Base-by-base conservation (phyloP, 2,113 vertebrate genomes). In the Notiomystis cincta region DNA sequence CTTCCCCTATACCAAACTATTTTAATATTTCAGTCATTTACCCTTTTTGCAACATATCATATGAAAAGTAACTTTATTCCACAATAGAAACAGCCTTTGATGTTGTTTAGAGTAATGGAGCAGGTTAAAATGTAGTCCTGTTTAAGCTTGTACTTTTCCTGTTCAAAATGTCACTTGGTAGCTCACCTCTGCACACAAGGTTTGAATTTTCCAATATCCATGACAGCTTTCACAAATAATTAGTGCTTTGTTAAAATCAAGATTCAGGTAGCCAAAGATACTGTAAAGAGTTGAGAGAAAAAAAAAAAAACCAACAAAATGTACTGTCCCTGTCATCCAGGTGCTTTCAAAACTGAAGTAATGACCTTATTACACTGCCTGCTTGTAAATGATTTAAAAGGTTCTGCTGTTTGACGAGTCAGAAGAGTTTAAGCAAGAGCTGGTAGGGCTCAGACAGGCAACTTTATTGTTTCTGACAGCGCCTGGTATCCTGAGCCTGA, bases 381-480 rank as follows among this genome's bases (percentile, higher is more conserved):
- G 70, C 87, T 84, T 87, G 69, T 84, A 82, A 95, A 69, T 84
- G 2, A 77, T 86, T 89, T 81, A 71, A 71, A 89, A 75, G 56
- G 27, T 87, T 95, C 64, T 94, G 69, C 60, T 84, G n/a, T 56
- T 93, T 64, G 84, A 64, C 4, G 0, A 85, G 82, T 82, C 93
- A 80, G 84, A 90, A 92, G 37, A 56, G 53, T 93, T 93, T 88
- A 96, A 81, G 79, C 67, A 69, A 76, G 75, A 86, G 45, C 64
- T 78, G 40, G 31, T 53, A 78, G 51, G 72, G 57, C 70, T 89
- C 64, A 88, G 85, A 91, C 82, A 89, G 60, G 71, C 78, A 86
- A 56, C 48, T 75, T 93, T 21, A 93, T 80, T 90, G 77, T 58
- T 93, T 91, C 53, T 95, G 94, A 88, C 89, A 95, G 78, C 1